Evolutionary conservation across 1,140 invertebrate genomes (phyloP), one percentile per base, ranked within the genome.

Genomic region (Halotydeus destructor): DNA sequence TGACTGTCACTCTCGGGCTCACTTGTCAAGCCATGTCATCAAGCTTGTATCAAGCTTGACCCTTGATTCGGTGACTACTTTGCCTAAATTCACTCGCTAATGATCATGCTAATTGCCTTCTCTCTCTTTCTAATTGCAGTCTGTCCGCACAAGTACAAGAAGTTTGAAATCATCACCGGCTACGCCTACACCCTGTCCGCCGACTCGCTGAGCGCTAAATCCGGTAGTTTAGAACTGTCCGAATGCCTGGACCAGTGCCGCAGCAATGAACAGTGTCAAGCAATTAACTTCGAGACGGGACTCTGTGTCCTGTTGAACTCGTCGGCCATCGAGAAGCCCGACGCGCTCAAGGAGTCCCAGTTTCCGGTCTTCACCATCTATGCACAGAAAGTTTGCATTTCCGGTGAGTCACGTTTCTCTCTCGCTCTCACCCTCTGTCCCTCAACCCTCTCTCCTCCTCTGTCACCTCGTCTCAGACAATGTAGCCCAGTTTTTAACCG

Each of bases 331-430:
- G 72, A 74, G 61, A 67, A 79, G 58, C 81, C 82, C 63, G 78
- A 76, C 54, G 76, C 79, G 8, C 61, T 91, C 52, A 79, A 78
- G 16, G 76, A 79, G 53, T 88, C 82, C 8, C 82, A 91, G 57
- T 88, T 86, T 60, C 84, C 84, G 5, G 84, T 91, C 38, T 89
- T 88, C 60, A 88, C 83, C n/a, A 82, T 88, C 52, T 91, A 91
- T 69, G 82, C 81, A 33, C 82, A 89, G 62, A 91, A 91, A 65
- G 78, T 75, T 41, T 91, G 84, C 54, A 62, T 89, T 44, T 45
- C 50, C 25, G 47, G 54, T 45, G 45, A n/a, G n/a, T n/a, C n/a
- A n/a, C n/a, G n/a, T n/a, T n/a, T n/a, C n/a, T n/a, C n/a, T n/a
- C n/a, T n/a, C 27, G 43, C 18, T 45, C 1, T 12, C 6, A 0